Conservation (phyloP, 2,888 invertebrate genomes). For the Eubasilissa splendida region DNA sequence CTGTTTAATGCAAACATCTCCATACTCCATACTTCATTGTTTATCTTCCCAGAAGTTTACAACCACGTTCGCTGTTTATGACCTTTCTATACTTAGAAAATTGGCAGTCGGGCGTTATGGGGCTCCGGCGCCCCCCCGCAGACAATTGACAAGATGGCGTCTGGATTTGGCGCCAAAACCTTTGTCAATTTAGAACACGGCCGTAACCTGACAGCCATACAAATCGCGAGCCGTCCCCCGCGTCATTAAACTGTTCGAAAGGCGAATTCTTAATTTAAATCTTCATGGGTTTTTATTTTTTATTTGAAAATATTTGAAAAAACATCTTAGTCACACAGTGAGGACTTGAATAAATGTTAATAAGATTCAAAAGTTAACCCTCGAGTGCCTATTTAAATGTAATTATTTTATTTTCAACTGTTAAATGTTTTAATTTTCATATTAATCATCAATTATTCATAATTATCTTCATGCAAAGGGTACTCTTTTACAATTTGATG, state of each 20-base stretch:
- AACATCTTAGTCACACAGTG: no score
- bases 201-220: conserved; percentile 1
- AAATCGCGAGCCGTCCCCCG: conserved; percentile 9
- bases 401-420: no score
- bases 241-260: conserved; percentile 12
- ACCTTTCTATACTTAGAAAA: background rate
- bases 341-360: no score
- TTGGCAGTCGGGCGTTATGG: background rate
- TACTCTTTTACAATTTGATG: no score
- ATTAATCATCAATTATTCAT: no score
- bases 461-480: no score
- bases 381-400: no score
- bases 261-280: conserved; percentile 12
- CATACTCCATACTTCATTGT: background rate
- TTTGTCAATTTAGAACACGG: conserved; percentile 37
- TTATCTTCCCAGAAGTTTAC: background rate
- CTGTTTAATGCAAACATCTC: background rate
- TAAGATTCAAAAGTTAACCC: no score
- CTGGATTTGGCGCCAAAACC: conserved; percentile 37
- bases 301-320: background rate
- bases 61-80: background rate
- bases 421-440: no score
- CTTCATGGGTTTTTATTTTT: background rate
- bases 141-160: conserved; percentile 21
- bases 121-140: conserved; percentile 15